A percentile compares a stretch with the other conserved stretches of the same genome.
phyloP scores from a whole-genome alignment of 2,888 invertebrate genomes.

The Dicycla oo region DNA sequence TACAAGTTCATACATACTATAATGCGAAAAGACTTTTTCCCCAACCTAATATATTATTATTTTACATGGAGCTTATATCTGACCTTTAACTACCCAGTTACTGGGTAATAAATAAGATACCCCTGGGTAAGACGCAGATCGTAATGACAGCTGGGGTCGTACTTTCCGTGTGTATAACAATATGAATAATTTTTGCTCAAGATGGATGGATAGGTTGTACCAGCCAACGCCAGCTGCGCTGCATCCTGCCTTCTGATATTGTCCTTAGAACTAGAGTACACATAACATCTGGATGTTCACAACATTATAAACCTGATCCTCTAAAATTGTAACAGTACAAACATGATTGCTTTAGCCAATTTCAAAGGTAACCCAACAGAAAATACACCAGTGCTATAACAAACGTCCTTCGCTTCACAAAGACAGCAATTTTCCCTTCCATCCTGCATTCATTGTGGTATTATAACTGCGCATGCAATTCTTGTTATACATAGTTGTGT shows the following conservation, averaged over 20 bases:
- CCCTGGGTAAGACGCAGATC: too few relatives aligned
- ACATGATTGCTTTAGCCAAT: not conserved
- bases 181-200: not conserved
- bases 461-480: conserved; percentile 56
- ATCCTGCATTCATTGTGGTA: conserved; percentile 49
- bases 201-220: not conserved
- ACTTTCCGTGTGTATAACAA: not conserved
- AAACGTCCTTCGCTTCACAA: conserved; percentile 26
- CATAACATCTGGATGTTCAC: conserved; percentile 16
- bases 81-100: too few relatives aligned
- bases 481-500: conserved; percentile 48
- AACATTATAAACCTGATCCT: too few relatives aligned
- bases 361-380: not conserved
- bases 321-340: not conserved
- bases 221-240: not conserved
- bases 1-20: too few relatives aligned
- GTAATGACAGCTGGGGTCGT: not conserved
- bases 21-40: too few relatives aligned
- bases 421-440: conserved; percentile 40
- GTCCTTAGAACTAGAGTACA: not conserved
- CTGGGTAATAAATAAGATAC: too few relatives aligned
- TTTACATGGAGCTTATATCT: too few relatives aligned
- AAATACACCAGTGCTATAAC: not conserved
- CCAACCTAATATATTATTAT: too few relatives aligned
- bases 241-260: conserved; percentile 9